phyloP scores from a whole-genome alignment of 2,797 vertebrate species.

The Sebastes kiyomatsui region DNA sequence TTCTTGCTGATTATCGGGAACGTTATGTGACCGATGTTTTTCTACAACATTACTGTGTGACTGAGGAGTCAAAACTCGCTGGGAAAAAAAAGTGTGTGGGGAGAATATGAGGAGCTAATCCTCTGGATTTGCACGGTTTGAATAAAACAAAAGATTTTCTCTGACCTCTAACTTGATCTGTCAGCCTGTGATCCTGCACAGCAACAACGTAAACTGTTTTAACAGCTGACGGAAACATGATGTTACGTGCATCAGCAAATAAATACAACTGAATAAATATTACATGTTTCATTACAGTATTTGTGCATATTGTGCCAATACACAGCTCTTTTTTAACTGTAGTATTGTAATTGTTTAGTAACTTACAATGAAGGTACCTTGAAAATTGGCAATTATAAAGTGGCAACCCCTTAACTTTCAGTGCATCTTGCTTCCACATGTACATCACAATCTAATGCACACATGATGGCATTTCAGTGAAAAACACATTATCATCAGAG shows the following conservation, averaged over 20 bases:
- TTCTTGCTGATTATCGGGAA: neutral
- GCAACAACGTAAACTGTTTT: neutral
- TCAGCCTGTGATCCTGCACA: conserved; percentile 29
- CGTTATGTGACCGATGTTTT: neutral
- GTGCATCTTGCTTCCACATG: conserved; percentile 3
- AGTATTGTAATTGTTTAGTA: neutral
- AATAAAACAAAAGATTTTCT: conserved; percentile 53
- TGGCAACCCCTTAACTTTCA: neutral
- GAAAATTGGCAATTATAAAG: neutral
- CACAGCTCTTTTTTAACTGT: neutral
- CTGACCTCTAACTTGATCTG: conserved; percentile 41
- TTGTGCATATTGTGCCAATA: neutral
- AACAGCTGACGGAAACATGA: neutral
- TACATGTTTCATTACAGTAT: neutral
- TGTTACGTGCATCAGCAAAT: neutral
- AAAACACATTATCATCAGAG: neutral
- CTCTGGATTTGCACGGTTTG: conserved; percentile 29
- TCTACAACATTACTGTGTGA: neutral
- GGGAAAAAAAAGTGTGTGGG: neutral
- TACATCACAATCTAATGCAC: neutral
- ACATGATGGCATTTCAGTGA: conserved; percentile 9
- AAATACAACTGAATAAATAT: conserved; percentile 4
- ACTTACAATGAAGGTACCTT: neutral
- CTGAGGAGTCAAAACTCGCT: neutral
- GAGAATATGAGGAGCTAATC: conserved; percentile 51